Percentiles rank a stretch among this genome's conserved stretches.
These are phyloP conservation scores for Ciconia nigra DNA, from an alignment of 2,797 vertebrate species.

Conservation along the genomic window DNA sequence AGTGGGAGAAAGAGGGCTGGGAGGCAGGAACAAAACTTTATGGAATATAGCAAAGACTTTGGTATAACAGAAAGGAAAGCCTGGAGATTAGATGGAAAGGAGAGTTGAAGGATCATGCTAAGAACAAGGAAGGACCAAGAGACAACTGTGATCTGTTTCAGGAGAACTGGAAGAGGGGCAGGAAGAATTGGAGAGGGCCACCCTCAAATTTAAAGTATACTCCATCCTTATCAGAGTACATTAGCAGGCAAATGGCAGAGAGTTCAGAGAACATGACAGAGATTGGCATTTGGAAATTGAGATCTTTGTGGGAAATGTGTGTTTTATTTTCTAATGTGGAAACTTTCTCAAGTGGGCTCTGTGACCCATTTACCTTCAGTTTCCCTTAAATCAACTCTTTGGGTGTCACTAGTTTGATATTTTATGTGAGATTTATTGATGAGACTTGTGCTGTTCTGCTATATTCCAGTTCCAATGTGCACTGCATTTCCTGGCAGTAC, in stretches of 20 bases:
- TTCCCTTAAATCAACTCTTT: neutral
- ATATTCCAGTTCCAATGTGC: neutral
- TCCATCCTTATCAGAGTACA: neutral
- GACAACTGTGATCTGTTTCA: neutral
- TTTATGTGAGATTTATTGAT: neutral
- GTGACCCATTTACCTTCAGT: neutral
- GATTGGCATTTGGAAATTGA: neutral
- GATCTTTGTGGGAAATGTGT: neutral
- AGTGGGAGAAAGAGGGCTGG: neutral
- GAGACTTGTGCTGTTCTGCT: neutral
- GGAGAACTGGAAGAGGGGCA: neutral
- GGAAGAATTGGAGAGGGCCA: neutral
- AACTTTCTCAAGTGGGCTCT: neutral
- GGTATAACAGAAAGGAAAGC: neutral
- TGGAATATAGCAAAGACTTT: neutral
- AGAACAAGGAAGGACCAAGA: neutral
- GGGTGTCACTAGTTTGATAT: neutral
- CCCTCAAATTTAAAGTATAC: neutral
- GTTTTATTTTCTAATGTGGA: neutral
- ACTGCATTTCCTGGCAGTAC: neutral
- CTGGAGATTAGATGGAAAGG: neutral
- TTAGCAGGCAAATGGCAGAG: neutral
- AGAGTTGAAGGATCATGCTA: neutral
- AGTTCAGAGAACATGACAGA: neutral
- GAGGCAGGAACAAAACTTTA: neutral